Conservation (phyloP, 2,113 vertebrate species). For the Carollia perspicillata region DNA sequence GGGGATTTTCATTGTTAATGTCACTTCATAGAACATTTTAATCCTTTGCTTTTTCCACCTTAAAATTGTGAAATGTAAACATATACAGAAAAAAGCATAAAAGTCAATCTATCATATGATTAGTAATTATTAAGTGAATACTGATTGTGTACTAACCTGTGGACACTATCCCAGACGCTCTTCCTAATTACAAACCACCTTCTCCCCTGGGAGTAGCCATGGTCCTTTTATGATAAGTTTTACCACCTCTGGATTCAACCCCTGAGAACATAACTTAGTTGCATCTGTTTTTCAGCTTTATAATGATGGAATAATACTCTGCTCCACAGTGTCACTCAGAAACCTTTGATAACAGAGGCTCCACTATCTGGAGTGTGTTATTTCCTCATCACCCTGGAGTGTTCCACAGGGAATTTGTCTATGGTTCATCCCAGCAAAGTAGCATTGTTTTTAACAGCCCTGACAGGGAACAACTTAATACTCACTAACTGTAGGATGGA, state of each 20-base stretch:
- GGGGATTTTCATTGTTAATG: not conserved
- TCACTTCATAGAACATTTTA: not conserved
- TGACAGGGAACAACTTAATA: not conserved
- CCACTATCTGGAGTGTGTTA: not conserved
- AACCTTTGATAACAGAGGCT: not conserved
- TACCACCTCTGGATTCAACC: not conserved
- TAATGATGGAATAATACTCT: not conserved
- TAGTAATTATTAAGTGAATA: not conserved
- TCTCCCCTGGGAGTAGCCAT: not conserved
- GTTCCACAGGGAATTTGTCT: not conserved
- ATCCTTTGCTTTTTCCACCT: not conserved
- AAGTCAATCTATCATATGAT: not conserved
- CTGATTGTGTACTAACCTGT: not conserved
- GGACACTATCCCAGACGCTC: not conserved
- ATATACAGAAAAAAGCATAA: not conserved
- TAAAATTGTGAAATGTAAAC: not conserved
- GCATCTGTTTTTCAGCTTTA: not conserved
- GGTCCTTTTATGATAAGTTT: not conserved
- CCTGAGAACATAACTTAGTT: not conserved
- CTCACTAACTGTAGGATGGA: not conserved
- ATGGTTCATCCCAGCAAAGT: not conserved
- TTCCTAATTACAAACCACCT: not conserved
- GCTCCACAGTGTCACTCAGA: not conserved
- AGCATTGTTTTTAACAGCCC: not conserved
- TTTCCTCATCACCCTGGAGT: not conserved